These are phyloP conservation scores for Peromyscus attwateri DNA, from an alignment of 2,797 vertebrate genomes.

Conservation along the genomic window DNA sequence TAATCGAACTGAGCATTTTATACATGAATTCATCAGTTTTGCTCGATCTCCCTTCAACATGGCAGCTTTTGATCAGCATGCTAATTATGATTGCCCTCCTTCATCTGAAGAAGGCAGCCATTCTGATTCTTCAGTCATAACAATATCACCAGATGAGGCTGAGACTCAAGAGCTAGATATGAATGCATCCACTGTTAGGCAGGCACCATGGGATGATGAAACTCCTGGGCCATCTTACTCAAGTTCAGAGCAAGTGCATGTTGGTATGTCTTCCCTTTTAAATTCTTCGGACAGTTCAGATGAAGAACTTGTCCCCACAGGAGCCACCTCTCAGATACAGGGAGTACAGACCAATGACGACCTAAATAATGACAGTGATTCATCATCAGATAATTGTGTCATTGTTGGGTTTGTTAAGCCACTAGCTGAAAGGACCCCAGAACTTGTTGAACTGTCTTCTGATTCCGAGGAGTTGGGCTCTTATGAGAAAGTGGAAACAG, in stretches of 20 bases:
- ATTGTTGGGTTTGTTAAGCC: slow-evolving; percentile 95
- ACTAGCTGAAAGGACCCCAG: slow-evolving; percentile 94
- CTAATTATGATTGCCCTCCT: slow-evolving; percentile 94
- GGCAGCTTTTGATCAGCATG: slow-evolving; percentile 95
- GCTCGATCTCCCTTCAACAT: slow-evolving; percentile 96
- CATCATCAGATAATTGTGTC: slow-evolving; percentile 93
- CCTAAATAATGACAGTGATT: slow-evolving; percentile 83
- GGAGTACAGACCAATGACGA: slow-evolving; percentile 79
- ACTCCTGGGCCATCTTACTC: slow-evolving; percentile 97
- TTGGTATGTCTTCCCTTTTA: slow-evolving; percentile 87
- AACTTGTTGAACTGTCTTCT: slow-evolving; percentile 95
- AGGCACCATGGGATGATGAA: slow-evolving; percentile 96
- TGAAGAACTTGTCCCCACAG: slow-evolving; percentile 84
- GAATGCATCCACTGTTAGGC: slow-evolving; percentile 85
- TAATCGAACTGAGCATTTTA: slow-evolving; percentile 95
- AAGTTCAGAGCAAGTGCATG: slow-evolving; percentile 87
- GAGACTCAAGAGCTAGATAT: slow-evolving; percentile 86
- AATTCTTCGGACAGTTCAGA: slow-evolving; percentile 91
- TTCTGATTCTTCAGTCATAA: slow-evolving; percentile 94
- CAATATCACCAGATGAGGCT: slow-evolving; percentile 94
- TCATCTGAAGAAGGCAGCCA: slow-evolving; percentile 94
- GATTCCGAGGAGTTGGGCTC: slow-evolving; percentile 91
- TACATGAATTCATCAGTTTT: slow-evolving; percentile 97
- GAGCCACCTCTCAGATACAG: slow-evolving; percentile 75
- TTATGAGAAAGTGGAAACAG: slow-evolving; percentile 87